These are phyloP conservation scores for Stramonita haemastoma DNA, from an alignment of 2,888 invertebrate species.

Conservation along the genomic window DNA sequence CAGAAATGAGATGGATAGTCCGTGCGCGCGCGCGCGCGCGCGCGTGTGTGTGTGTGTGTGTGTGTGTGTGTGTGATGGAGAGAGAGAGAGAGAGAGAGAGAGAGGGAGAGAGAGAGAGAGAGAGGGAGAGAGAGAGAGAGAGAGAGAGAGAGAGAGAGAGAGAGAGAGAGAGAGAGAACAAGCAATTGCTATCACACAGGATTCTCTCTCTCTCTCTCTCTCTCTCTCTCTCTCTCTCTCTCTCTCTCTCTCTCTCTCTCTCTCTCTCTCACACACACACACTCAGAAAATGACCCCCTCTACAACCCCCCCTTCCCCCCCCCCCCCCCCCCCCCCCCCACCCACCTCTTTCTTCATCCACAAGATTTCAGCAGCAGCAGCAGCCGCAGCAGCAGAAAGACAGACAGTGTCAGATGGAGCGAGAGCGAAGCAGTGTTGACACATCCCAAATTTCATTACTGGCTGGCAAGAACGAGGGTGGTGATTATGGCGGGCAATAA, in stretches of 20 bases:
- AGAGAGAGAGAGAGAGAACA: conserved; percentile 13
- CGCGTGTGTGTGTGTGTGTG: no score
- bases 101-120: neutral
- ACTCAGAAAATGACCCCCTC: no score
- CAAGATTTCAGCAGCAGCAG: neutral
- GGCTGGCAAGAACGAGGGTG: neutral
- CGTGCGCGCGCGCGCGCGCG: no score
- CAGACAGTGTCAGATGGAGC: neutral
- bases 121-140: conserved; percentile 6
- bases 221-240: no score
- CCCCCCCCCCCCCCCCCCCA: no score
- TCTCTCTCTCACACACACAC: no score
- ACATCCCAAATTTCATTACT: conserved; percentile 20
- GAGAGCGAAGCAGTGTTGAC: neutral
- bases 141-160: conserved; percentile 9
- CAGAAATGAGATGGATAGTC: neutral
- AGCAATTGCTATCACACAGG: neutral
- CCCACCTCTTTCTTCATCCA: neutral
- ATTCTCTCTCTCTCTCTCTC: no score
- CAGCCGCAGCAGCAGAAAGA: neutral
- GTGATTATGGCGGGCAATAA: conserved; percentile 16
- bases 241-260: neutral
- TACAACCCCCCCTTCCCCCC: no score
- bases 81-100: neutral
- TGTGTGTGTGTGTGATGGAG: no score